Percentiles rank a stretch among this genome's conserved stretches.
phyloP scores from a whole-genome alignment of 2,113 vertebrate species.

The Mustela nigripes region DNA sequence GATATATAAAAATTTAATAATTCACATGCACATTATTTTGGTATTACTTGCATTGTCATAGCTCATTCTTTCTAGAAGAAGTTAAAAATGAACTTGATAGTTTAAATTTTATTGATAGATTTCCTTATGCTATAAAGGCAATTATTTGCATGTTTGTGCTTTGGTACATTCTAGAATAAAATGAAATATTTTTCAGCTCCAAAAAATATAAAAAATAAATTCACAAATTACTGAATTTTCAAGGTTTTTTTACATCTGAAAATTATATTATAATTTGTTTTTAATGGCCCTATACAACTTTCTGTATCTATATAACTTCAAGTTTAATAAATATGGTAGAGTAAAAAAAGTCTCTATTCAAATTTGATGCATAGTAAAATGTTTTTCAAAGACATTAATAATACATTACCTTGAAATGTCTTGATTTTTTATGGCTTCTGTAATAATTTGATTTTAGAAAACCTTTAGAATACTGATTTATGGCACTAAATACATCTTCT shows the following conservation, averaged over 20 bases:
- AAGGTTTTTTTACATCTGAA: slow-evolving; percentile 43
- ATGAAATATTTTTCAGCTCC: neutral
- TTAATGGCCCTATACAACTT: neutral
- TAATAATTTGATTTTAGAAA: slow-evolving; percentile 55
- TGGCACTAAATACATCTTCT: neutral
- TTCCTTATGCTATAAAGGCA: neutral
- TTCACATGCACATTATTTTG: neutral
- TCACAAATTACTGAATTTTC: neutral
- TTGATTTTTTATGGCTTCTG: slow-evolving; percentile 31
- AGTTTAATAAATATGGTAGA: neutral
- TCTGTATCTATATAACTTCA: slow-evolving; percentile 23
- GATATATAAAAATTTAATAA: slow-evolving; percentile 62
- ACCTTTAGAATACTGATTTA: neutral
- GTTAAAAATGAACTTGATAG: slow-evolving; percentile 56
- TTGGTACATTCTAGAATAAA: slow-evolving; percentile 18
- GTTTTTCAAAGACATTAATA: slow-evolving; percentile 35
- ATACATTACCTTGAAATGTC: slow-evolving; percentile 14
- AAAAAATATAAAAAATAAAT: slow-evolving; percentile 19
- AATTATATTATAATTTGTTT: slow-evolving; percentile 40
- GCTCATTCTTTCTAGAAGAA: slow-evolving; percentile 18
- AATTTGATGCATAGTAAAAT: neutral
- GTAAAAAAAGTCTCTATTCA: neutral
- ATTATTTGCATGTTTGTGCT: neutral
- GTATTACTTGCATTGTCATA: neutral
- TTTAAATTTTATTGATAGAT: slow-evolving; percentile 58